Evolutionary conservation across 2,113 vertebrate genomes (phyloP).

Genomic region (Pogonocichla stellata): DNA sequence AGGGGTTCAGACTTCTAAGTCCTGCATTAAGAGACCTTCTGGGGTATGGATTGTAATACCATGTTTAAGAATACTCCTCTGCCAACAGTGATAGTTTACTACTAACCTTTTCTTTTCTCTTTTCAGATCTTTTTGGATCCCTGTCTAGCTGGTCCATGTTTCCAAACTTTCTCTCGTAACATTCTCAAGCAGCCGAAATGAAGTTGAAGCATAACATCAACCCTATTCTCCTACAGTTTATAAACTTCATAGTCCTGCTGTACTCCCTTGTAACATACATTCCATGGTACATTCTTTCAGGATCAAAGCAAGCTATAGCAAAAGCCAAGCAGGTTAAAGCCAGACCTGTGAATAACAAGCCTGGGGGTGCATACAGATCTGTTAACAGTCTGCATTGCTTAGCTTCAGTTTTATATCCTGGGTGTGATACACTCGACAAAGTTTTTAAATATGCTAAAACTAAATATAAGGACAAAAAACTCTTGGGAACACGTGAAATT

Average conservation of each 20-base stretch:
- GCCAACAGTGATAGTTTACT: background rate
- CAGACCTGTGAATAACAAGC: slow-evolving; percentile 74
- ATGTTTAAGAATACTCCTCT: background rate
- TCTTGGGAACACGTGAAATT: slow-evolving; percentile 89
- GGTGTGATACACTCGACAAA: slow-evolving; percentile 88
- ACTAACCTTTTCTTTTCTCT: background rate
- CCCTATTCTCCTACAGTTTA: slow-evolving; percentile 84
- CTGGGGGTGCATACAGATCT: slow-evolving; percentile 84
- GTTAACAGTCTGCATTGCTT: slow-evolving; percentile 79
- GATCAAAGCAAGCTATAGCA: slow-evolving; percentile 77
- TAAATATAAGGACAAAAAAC: slow-evolving; percentile 82
- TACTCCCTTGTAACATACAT: slow-evolving; percentile 86
- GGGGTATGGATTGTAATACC: background rate
- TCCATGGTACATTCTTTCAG: slow-evolving; percentile 86
- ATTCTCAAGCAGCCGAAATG: slow-evolving; percentile 74
- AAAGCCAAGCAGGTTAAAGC: slow-evolving; percentile 84
- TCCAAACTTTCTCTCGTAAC: slow-evolving; percentile 22
- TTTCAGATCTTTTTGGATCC: slow-evolving; percentile 62
- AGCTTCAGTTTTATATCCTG: slow-evolving; percentile 79
- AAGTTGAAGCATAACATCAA: slow-evolving; percentile 89
- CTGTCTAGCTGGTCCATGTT: slow-evolving; percentile 10
- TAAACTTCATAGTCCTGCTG: slow-evolving; percentile 83
- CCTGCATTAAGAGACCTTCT: background rate
- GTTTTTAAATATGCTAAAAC: slow-evolving; percentile 82
- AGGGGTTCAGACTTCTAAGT: background rate